These are phyloP conservation scores for Hemibagrus wyckioides DNA, from an alignment of 2,113 vertebrate genomes.

Conservation along the genomic window DNA sequence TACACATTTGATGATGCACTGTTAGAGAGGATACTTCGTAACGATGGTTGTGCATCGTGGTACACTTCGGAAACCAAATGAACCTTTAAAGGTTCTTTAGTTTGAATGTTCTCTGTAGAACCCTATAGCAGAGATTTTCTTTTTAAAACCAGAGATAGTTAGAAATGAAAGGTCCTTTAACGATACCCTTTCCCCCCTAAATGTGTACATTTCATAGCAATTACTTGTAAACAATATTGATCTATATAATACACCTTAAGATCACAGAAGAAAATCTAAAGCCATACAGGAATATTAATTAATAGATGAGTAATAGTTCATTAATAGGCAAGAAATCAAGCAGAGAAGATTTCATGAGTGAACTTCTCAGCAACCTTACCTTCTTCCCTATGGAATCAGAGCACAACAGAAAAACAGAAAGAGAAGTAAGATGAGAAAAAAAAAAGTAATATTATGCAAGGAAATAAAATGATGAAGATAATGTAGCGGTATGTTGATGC, in stretches of 20 bases:
- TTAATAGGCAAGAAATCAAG: background rate
- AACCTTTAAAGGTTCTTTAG: background rate
- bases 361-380: conserved; percentile 53
- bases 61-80: background rate
- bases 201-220: background rate
- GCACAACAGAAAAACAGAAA: conserved; percentile 23
- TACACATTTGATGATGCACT: background rate
- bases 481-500: conserved; percentile 32
- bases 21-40: background rate
- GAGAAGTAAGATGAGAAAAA: background rate
- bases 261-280: conserved; percentile 1
- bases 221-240: background rate
- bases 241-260: background rate
- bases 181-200: background rate
- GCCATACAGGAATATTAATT: background rate
- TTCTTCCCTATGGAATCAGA: conserved; percentile 61
- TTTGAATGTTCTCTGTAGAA: background rate
- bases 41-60: background rate
- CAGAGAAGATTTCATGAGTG: conserved; percentile 34
- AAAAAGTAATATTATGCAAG: background rate
- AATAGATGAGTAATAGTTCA: background rate
- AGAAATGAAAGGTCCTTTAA: background rate
- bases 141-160: background rate
- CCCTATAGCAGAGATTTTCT: background rate
- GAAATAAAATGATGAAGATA: background rate